Percentiles rank a stretch among this genome's conserved stretches.
These are phyloP conservation scores for Atherinomorus stipes DNA, from an alignment of 2,113 vertebrate species.

Conservation along the genomic window DNA sequence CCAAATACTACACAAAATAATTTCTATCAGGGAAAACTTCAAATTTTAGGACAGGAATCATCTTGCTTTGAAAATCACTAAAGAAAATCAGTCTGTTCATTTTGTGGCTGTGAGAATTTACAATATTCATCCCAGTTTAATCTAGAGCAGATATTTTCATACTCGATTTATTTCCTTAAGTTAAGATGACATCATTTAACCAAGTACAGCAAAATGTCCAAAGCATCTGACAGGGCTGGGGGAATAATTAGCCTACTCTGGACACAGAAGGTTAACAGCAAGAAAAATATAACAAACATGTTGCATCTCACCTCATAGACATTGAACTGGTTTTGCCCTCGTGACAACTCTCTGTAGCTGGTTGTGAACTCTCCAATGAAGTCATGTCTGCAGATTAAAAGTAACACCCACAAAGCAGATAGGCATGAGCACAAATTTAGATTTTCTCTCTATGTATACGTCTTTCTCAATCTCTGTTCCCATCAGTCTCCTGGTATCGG, in stretches of 20 bases:
- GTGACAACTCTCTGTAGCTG: slow-evolving; percentile 96
- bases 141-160: too few relatives aligned
- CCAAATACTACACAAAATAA: too few relatives aligned
- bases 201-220: too few relatives aligned
- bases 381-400: slow-evolving; percentile 87
- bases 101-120: too few relatives aligned
- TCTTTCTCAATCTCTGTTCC: neutral
- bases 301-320: slow-evolving; percentile 80
- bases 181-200: neutral
- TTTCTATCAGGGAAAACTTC: too few relatives aligned
- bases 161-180: neutral
- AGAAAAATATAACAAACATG: slow-evolving; percentile 26
- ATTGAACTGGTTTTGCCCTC: slow-evolving; percentile 96
- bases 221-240: neutral
- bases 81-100: too few relatives aligned
- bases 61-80: too few relatives aligned
- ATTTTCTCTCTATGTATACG: neutral
- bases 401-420: slow-evolving; percentile 32
- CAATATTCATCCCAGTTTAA: too few relatives aligned
- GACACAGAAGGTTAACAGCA: neutral
- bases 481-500: neutral
- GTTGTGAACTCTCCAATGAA: slow-evolving; percentile 99
- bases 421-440: slow-evolving; percentile 9
- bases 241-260: neutral
- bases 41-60: too few relatives aligned